phyloP scores from a whole-genome alignment of 2,888 invertebrate species.

The Campopleginae sp. region DNA sequence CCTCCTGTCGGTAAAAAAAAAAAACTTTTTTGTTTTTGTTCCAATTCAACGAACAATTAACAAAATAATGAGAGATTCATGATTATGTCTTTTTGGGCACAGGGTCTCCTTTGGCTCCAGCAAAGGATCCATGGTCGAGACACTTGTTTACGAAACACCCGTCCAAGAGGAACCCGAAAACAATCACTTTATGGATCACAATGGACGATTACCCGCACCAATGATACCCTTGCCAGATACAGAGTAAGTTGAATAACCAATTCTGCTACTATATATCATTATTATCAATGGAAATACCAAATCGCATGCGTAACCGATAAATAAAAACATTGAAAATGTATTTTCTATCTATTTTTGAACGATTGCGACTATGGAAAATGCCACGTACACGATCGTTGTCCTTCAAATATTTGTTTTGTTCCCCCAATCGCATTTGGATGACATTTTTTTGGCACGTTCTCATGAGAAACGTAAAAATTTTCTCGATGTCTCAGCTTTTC shows the following conservation, averaged over 20 bases:
- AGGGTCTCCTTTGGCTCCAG: constrained; percentile 97
- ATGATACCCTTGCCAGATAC: constrained; percentile 82
- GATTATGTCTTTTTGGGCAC: constrained; percentile 72
- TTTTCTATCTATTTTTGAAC: too few relatives aligned
- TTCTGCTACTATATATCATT: constrained; percentile 1
- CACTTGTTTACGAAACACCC: constrained; percentile 93
- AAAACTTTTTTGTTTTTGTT: neutral
- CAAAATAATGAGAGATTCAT: neutral
- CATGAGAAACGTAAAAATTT: constrained; percentile 38
- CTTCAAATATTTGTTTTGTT: neutral
- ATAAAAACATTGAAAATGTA: too few relatives aligned
- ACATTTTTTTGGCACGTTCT: constrained; percentile 20
- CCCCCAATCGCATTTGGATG: neutral
- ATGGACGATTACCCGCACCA: constrained; percentile 80
- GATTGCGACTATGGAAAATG: too few relatives aligned
- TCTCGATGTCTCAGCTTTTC: constrained; percentile 9
- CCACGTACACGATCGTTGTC: neutral
- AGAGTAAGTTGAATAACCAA: constrained; percentile 77
- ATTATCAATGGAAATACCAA: neutral
- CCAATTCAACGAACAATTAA: neutral
- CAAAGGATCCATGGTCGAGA: constrained; percentile 97
- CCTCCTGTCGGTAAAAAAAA: constrained; percentile 18
- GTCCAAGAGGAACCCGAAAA: constrained; percentile 92
- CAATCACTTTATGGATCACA: constrained; percentile 85
- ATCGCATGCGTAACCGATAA: too few relatives aligned